These are phyloP conservation scores for Lucilia cuprina DNA, from an alignment of 1,140 invertebrate species.

Conservation along the genomic window DNA sequence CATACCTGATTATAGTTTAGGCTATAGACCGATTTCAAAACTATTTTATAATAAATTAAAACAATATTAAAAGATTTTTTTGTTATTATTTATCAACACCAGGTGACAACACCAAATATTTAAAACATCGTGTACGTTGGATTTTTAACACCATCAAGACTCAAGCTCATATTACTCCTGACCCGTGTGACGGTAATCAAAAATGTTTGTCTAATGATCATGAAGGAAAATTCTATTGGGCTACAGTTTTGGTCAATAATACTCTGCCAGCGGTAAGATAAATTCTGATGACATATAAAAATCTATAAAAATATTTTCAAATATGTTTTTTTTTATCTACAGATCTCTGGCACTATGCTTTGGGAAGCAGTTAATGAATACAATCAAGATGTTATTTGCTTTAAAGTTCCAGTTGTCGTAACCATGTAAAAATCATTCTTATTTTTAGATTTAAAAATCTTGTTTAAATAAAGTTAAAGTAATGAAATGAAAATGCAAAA, in stretches of 20 bases:
- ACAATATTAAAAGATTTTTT: too few relatives aligned
- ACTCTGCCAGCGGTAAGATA: slow-evolving; percentile 53
- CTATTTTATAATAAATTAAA: too few relatives aligned
- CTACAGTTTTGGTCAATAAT: slow-evolving; percentile 50
- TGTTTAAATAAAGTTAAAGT: slow-evolving; percentile 19
- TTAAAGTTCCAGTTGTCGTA: slow-evolving; percentile 55
- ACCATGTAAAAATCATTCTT: slow-evolving; percentile 41
- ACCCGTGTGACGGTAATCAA: slow-evolving; percentile 56
- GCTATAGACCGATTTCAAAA: too few relatives aligned
- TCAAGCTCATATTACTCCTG: slow-evolving; percentile 51
- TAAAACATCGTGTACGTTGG: slow-evolving; percentile 55
- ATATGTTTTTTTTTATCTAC: slow-evolving; percentile 26
- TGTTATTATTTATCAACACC: too few relatives aligned
- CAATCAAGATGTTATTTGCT: slow-evolving; percentile 54
- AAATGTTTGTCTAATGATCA: slow-evolving; percentile 47
- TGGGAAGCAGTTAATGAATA: slow-evolving; percentile 53
- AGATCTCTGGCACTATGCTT: slow-evolving; percentile 56
- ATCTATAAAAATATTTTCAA: not conserved
- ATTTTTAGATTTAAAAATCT: not conserved
- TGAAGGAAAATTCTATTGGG: slow-evolving; percentile 53
- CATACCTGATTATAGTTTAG: too few relatives aligned
- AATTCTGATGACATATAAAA: not conserved
- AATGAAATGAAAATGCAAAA: not conserved
- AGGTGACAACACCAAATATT: slow-evolving; percentile 50
- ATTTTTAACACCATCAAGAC: slow-evolving; percentile 52